Evolutionary conservation across 2,113 vertebrate species (phyloP), one percentile per base, ranked within the genome.

Genomic region (Nanorana parkeri): DNA sequence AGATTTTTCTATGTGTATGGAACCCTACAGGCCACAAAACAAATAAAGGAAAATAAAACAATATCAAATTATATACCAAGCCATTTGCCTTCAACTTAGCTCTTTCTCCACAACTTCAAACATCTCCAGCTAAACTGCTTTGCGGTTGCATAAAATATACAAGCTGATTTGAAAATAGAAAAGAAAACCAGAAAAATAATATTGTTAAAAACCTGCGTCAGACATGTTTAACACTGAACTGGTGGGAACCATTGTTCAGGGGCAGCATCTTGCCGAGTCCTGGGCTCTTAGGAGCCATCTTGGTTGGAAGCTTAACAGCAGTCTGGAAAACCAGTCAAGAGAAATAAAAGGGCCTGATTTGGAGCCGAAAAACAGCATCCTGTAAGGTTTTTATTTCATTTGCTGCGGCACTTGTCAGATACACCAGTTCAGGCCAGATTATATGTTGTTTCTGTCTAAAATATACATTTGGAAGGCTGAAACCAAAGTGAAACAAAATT

Each of bases 101-200:
- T 69, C 28, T 11, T 61, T 26, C 26, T 80, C 66, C n/a, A n/a
- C 54, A 69, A 80, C 78, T 55, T 54, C 78, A 68, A 80, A 47
- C 68, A 69, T 80, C 29, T 51, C 23, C 2, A 56, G 20, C 54
- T 26, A 54, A 56, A 52, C 71, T 4, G 65, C 29, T 60, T 23
- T 69, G 77, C 23, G 77, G 77, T 68, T 60, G 65, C 77, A 79
- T 32, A 68, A 68, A 67, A 79, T 69, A 79, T 54, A 69, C 78
- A 80, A 15, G 32, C 28, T 21, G 61, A 68, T 55, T 68, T 68
- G 77, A 54, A 79, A 71, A 54, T 17, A 23, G 68, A 71, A 71
- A 54, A 58, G 51, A 55, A 47, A 68, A 79, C 51, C 77, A 79
- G 65, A 69, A 69, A 80, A 69, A 80, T 80, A 69, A 60, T 79